phyloP scores from a whole-genome alignment of 2,113 vertebrate genomes.

The Rhabdornis inornatus region DNA sequence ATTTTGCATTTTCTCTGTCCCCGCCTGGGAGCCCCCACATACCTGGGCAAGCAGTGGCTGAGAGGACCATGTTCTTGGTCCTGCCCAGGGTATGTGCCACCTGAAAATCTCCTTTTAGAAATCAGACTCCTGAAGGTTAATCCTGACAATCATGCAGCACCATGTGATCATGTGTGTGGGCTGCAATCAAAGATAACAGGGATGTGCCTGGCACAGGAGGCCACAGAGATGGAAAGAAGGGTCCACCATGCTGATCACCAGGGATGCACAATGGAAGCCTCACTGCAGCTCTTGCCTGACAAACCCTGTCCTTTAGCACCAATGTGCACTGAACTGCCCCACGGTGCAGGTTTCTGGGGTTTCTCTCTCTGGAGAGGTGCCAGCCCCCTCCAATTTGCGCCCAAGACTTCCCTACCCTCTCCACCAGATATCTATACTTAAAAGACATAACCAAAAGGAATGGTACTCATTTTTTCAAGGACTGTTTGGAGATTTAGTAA shows the following conservation, averaged over 20 bases:
- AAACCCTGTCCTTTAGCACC: neutral
- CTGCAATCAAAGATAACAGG: neutral
- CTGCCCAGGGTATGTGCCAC: neutral
- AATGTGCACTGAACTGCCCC: fast-evolving
- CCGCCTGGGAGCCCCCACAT: neutral
- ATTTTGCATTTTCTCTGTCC: neutral
- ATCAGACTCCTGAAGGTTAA: neutral
- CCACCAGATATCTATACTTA: neutral
- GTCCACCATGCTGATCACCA: neutral
- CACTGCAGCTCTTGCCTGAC: neutral
- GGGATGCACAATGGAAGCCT: fast-evolving
- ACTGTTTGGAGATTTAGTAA: neutral
- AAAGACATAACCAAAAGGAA: neutral
- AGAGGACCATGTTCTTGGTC: neutral
- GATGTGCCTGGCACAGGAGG: neutral
- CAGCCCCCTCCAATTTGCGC: neutral
- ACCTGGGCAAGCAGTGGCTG: neutral
- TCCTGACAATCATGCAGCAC: neutral
- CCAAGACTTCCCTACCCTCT: neutral
- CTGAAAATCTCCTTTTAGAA: neutral
- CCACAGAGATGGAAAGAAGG: neutral
- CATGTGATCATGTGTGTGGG: neutral
- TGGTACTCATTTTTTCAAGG: neutral
- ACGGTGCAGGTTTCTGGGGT: neutral
- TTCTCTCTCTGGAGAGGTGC: neutral